Conservation (phyloP, 1,140 invertebrate species). For the Hylyphantes graminicola region DNA sequence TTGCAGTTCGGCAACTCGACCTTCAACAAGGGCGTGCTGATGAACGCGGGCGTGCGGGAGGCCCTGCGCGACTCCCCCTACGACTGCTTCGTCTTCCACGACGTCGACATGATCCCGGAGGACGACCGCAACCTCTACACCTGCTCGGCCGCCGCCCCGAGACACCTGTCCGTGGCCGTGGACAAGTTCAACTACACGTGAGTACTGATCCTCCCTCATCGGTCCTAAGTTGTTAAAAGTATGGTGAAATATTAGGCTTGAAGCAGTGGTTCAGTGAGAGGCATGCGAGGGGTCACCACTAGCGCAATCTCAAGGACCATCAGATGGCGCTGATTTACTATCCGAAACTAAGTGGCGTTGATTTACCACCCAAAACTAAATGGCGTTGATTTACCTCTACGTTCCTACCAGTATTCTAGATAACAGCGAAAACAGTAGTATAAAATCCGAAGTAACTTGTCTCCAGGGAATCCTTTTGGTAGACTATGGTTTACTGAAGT, state of each 20-base stretch:
- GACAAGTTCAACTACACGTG: conserved; percentile 89
- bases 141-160: conserved; percentile 87
- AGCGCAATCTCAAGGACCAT: too few species aligned
- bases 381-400: too few species aligned
- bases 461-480: too few species aligned
- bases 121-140: conserved; percentile 91
- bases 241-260: not conserved
- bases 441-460: too few species aligned
- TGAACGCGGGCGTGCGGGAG: conserved; percentile 90
- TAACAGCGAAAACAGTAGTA: too few species aligned
- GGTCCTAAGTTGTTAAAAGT: not conserved
- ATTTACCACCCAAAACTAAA: too few species aligned
- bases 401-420: too few species aligned
- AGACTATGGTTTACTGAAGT: too few species aligned
- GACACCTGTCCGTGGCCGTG: conserved; percentile 95
- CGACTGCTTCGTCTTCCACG: conserved; percentile 93
- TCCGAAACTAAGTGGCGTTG: too few species aligned
- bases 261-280: too few species aligned
- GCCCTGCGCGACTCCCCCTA: conserved; percentile 76
- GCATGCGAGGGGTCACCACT: too few species aligned
- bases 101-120: conserved; percentile 93
- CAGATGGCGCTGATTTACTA: too few species aligned
- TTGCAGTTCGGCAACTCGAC: conserved; percentile 71
- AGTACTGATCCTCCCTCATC: conserved; percentile 41
- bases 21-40: conserved; percentile 93